Evolutionary conservation across 1,140 invertebrate species (phyloP).

Genomic region (Atta cephalotes): DNA sequence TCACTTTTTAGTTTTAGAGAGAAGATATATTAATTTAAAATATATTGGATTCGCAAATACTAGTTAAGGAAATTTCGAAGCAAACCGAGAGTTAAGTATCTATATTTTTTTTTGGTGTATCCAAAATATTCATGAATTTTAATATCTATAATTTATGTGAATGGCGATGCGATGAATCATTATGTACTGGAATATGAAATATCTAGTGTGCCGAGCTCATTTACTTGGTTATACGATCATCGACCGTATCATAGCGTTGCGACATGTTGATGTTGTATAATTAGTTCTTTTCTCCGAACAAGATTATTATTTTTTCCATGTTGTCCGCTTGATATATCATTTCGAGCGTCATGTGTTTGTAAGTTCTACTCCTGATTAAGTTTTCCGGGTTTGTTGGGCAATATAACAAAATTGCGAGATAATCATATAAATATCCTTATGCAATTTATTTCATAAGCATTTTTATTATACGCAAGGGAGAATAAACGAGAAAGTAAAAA

Average conservation of each 20-base stretch:
- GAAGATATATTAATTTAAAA: too few relatives aligned
- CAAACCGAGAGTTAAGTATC: too few relatives aligned
- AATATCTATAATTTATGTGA: neutral
- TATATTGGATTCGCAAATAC: too few relatives aligned
- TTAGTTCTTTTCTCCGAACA: conserved; percentile 30
- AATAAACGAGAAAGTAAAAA: neutral
- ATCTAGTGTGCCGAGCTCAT: neutral
- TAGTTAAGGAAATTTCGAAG: too few relatives aligned
- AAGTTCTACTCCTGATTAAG: neutral
- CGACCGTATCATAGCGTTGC: conserved; percentile 46
- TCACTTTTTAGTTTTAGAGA: too few relatives aligned
- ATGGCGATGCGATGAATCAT: neutral
- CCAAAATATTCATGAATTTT: neutral
- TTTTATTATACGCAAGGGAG: neutral
- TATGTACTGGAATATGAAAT: neutral
- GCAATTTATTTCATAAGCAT: conserved; percentile 35
- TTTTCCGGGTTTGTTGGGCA: conserved; percentile 16
- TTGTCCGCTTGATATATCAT: neutral
- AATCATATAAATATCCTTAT: neutral
- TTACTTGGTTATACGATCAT: conserved; percentile 3
- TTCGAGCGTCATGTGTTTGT: conserved; percentile 6
- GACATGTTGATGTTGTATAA: conserved; percentile 31
- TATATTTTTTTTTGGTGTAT: neutral
- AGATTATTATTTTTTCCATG: conserved; percentile 29
- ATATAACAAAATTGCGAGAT: neutral